These are phyloP conservation scores for Anser brachyrhynchus DNA, from an alignment of 2,113 vertebrate species.

Conservation along the genomic window DNA sequence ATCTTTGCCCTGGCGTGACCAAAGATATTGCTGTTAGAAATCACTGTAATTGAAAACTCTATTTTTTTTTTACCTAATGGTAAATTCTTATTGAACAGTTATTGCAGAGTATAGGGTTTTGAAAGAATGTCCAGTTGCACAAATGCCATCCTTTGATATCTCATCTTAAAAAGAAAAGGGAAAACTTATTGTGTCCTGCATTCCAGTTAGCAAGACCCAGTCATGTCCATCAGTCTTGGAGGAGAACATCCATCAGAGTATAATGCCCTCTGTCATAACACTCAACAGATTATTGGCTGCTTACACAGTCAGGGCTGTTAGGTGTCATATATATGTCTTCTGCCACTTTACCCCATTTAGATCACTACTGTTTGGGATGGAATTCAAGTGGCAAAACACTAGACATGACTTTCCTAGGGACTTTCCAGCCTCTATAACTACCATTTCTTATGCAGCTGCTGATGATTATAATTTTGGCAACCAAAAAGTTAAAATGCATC, in stretches of 20 bases:
- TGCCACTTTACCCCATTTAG: neutral
- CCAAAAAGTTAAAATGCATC: neutral
- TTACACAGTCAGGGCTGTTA: neutral
- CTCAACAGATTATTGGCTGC: neutral
- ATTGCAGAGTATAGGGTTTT: neutral
- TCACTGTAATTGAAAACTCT: neutral
- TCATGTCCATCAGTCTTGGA: neutral
- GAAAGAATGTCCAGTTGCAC: neutral
- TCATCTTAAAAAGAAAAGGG: neutral
- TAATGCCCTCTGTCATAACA: neutral
- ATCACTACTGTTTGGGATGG: rapidly evolving
- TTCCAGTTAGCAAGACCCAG: neutral
- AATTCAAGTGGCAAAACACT: neutral
- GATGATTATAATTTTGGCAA: neutral
- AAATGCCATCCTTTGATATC: neutral
- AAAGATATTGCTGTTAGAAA: neutral
- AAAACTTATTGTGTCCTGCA: neutral
- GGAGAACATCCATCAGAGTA: neutral
- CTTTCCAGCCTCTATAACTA: neutral
- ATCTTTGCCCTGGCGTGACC: neutral
- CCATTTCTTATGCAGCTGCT: neutral
- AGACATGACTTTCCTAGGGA: neutral
- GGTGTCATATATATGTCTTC: neutral
- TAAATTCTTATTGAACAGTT: neutral
- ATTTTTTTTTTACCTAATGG: neutral